Evolutionary conservation across 1,140 invertebrate genomes (phyloP), one percentile per base, ranked within the genome.

Genomic region (Zaprionus vittiger): DNA sequence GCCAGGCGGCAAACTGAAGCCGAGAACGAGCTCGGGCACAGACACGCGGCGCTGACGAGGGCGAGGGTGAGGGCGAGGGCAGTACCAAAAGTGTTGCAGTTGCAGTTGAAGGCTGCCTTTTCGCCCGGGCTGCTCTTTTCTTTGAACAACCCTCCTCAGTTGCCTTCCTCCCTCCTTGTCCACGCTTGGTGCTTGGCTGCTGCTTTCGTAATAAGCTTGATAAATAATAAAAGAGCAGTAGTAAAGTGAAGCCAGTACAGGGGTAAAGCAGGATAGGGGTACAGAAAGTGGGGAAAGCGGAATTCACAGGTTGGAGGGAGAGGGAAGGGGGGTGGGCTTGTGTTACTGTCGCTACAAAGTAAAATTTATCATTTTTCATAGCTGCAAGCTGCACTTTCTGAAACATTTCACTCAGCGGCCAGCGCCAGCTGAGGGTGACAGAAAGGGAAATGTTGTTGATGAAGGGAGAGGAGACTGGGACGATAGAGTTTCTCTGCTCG

Each of bases 321-420:
- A 15, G 28, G 44, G 1, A 9, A 5, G 24, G 44, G 17, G n/a
- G 2, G 3, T 9, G 60, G 66, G 34, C 37, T 26, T 54, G 63
- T 61, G 61, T 73, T 73, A 78, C 71, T 78, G 71, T 68, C 68
- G 66, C 81, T 79, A 73, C 85, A 81, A 81, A 81, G 65, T 74
- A 79, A 89, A 89, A 89, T 90, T 89, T 84, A 89, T 89, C 85
- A 89, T 89, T 89, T 89, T 89, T 89, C 85, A 89, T 90, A 69
- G 83, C 80, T 86, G 83, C 83, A 87, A 85, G 85, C 85, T 89
- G 85, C 85, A 89, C 81, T 89, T 89, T 89, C 83, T 89, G 85
- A 89, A 90, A 89, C 85, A 83, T 89, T 89, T 89, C 85, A 89
- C 85, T 89, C 85, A 89, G 80, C 67, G 66, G 24, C 44, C 57